Base-by-base conservation (phyloP, 1,140 invertebrate species). In the Ips typographus region DNA sequence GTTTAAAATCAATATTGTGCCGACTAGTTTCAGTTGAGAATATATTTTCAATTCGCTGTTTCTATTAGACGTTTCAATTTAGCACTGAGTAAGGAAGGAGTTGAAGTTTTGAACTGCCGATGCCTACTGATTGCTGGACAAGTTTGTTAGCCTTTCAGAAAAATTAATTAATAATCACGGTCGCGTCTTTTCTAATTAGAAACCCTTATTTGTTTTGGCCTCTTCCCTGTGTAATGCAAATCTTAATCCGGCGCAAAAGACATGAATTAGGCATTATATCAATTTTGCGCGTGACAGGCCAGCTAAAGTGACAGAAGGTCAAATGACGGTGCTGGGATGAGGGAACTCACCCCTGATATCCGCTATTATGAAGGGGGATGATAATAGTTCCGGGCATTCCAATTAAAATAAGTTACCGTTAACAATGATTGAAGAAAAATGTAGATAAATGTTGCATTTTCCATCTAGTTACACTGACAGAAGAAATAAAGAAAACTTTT, bases 231-330 rank as follows among this genome's bases (percentile, higher is more conserved):
- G 8, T 47, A 43, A 61, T 61, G 43, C 44, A 61, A 61, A 47
- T 61, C 60, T 70, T 70, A 70, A 70, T 70, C 60, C 68, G 52
- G 55, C 76, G 75, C 72, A 75, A 77, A 75, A 72, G 73, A 77
- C 75, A 77, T 77, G 76, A 77, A 79, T 79, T 77, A 79, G 72
- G 76, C 77, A 78, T 79, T 78, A 79, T 77, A 77, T 78, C 76
- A 79, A 79, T 79, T 79, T 79, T 76, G 77, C 75, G 77, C 77
- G 67, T 79, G 77, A 76, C 72, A 68, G 76, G 68, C 57, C 72
- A 72, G 71, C 74, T 75, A 74, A 73, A 76, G 76, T 75, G 77
- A 78, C 77, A 78, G 75, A 78, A 78, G 77, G 77, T 78, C 77
- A 77, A 76, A 77, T 75, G 72, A 77, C 74, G 70, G 72, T 65